A percentile compares a stretch with the other conserved stretches of the same genome.
Evolutionary conservation across 1,140 invertebrate genomes (phyloP).

Genomic region (Drosophila ironensis): DNA sequence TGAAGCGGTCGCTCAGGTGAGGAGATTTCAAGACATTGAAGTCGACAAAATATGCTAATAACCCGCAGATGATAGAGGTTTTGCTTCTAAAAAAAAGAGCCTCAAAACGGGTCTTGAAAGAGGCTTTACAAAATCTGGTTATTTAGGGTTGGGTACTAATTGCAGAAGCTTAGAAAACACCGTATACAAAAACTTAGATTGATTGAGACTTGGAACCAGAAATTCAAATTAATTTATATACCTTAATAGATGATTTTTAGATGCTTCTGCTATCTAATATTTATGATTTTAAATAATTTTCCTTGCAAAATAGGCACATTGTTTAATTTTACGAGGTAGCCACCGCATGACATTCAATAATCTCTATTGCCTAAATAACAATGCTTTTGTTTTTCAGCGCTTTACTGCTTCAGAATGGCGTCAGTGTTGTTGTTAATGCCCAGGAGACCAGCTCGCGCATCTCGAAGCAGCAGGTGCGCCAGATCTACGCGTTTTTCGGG

Average conservation of each 20-base stretch:
- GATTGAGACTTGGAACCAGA: too few species aligned
- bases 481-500: slow-evolving; percentile 83
- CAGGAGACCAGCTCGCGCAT: slow-evolving; percentile 85
- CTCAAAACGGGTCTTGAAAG: slow-evolving; percentile 15
- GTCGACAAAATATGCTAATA: slow-evolving; percentile 65
- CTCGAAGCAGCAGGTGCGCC: slow-evolving; percentile 85
- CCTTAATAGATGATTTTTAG: too few species aligned
- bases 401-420: slow-evolving; percentile 81
- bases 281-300: too few species aligned
- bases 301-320: too few species aligned
- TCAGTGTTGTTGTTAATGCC: slow-evolving; percentile 86
- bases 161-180: slow-evolving; percentile 25
- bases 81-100: too few species aligned
- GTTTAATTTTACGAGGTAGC: slow-evolving; percentile 41
- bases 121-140: slow-evolving; percentile 24
- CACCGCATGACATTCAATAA: too few species aligned
- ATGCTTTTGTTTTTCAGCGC: slow-evolving; percentile 57
- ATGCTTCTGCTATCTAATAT: too few species aligned
- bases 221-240: too few species aligned
- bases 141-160: too few species aligned
- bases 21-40: slow-evolving; percentile 22
- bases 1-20: slow-evolving; percentile 86
- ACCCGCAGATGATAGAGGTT: slow-evolving; percentile 57
- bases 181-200: too few species aligned
- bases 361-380: too few species aligned